A percentile compares a stretch with the other conserved stretches of the same genome.
Conservation (phyloP, 1,140 invertebrate species). For the Eufriesea mexicana region DNA sequence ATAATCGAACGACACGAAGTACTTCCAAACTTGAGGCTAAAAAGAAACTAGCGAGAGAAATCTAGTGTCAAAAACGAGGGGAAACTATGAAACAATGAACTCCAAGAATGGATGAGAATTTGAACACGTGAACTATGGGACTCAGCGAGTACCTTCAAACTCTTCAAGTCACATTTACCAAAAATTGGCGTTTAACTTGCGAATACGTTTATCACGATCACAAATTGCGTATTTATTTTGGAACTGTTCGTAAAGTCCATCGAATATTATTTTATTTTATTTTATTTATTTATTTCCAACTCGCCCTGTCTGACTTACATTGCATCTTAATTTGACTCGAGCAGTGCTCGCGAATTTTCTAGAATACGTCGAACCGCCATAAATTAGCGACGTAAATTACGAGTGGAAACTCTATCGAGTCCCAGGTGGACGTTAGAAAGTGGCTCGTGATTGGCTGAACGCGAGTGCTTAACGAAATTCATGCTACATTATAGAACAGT, state of each 20-base stretch:
- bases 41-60: not conserved
- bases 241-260: not conserved
- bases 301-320: not conserved
- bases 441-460: not conserved
- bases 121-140: not conserved
- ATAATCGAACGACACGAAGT: too few relatives aligned
- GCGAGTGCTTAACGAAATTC: slow-evolving; percentile 1
- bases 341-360: too few relatives aligned
- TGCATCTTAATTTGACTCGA: not conserved
- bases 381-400: not conserved
- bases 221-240: not conserved
- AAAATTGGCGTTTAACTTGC: not conserved
- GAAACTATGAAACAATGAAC: not conserved
- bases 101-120: not conserved
- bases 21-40: not conserved
- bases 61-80: not conserved
- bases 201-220: not conserved
- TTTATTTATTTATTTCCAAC: not conserved
- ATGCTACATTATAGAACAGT: slow-evolving; percentile 5
- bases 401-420: not conserved
- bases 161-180: slow-evolving; percentile 15
- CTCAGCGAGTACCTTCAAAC: not conserved
- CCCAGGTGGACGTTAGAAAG: not conserved
- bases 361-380: not conserved
- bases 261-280: not conserved